phyloP scores from a whole-genome alignment of 2,888 invertebrate genomes.

The Xiphydria camelus region DNA sequence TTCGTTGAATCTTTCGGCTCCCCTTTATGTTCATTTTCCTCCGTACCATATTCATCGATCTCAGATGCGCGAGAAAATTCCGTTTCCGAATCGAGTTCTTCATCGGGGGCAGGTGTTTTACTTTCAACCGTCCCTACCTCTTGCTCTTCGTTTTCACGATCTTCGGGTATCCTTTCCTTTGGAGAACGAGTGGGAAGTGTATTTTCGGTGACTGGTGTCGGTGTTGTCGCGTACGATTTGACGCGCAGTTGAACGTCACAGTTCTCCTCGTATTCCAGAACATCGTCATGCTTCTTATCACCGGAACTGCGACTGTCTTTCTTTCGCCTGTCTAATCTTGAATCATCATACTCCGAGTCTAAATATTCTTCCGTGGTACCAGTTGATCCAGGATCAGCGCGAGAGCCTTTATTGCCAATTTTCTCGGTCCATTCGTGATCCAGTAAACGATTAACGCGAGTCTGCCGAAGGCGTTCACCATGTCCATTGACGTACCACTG shows the following conservation, averaged over 20 bases:
- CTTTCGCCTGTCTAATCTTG: too few relatives aligned
- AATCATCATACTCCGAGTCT: neutral
- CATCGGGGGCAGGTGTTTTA: too few relatives aligned
- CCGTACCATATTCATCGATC: too few relatives aligned
- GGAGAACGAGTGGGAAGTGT: constrained; percentile 5
- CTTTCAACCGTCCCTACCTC: neutral
- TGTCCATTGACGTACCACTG: constrained; percentile 12
- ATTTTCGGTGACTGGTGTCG: neutral
- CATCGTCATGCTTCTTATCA: constrained; percentile 2
- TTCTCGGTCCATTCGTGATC: constrained; percentile 22
- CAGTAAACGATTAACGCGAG: constrained; percentile 16
- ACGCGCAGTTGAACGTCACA: constrained; percentile 15
- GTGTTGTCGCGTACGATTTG: neutral
- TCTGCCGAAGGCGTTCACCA: constrained; percentile 13
- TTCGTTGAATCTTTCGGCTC: constrained; percentile 10
- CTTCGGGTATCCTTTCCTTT: constrained; percentile 8
- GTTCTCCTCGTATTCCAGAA: constrained; percentile 19
- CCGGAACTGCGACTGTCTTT: neutral
- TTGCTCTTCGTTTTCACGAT: constrained; percentile 1
- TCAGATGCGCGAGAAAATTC: too few relatives aligned
- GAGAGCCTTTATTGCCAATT: neutral
- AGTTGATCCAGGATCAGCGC: neutral
- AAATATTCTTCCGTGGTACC: neutral
- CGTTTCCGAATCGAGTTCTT: neutral
- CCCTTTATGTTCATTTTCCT: neutral